These are phyloP conservation scores for Pangasius krempfi DNA, from an alignment of 2,797 vertebrate species.

Conservation along the genomic window DNA sequence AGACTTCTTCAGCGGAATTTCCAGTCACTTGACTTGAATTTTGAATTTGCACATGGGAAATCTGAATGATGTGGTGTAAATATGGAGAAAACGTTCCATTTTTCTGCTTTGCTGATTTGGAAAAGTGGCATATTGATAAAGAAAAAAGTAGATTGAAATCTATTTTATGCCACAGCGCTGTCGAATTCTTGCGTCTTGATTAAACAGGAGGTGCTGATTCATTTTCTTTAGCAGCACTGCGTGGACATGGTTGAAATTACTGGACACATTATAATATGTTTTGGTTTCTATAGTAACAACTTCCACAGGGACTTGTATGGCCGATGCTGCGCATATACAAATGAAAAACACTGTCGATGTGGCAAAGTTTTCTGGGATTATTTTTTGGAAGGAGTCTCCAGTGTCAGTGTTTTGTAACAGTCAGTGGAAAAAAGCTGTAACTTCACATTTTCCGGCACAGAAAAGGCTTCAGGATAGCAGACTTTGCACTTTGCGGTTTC, in stretches of 20 bases:
- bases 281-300: neutral
- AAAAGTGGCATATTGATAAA: neutral
- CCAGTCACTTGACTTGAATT: neutral
- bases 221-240: neutral
- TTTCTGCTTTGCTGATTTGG: neutral
- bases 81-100: neutral
- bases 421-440: no score
- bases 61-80: neutral
- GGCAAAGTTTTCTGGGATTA: neutral
- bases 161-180: neutral
- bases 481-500: no score
- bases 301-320: neutral
- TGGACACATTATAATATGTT: neutral
- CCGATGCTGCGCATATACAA: neutral
- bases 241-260: no score
- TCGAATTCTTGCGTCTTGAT: neutral
- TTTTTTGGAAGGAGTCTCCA: neutral
- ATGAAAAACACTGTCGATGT: neutral
- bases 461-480: no score
- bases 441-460: no score
- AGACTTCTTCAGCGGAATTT: neutral
- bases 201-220: neutral
- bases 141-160: neutral
- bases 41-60: conserved; percentile 9
- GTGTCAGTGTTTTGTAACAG: neutral